Evolutionary conservation across 2,888 invertebrate genomes (phyloP).

Genomic region (Mesoligia furuncula): DNA sequence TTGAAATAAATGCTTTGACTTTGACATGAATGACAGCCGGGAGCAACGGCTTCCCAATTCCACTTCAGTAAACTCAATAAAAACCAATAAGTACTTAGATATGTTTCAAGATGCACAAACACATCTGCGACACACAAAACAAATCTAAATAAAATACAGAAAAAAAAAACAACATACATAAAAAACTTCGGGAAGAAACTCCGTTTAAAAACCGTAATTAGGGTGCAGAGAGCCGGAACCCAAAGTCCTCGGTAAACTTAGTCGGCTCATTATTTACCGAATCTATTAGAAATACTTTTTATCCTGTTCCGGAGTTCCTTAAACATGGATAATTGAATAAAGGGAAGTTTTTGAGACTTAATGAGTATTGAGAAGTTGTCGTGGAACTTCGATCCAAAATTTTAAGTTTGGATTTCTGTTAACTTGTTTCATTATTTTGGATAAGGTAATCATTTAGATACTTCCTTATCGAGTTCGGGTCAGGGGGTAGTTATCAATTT

Average conservation of each 20-base stretch:
- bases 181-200: constrained; percentile 31
- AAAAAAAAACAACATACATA: constrained; percentile 26
- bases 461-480: background rate
- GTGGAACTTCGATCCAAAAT: background rate
- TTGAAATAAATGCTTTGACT: too few species aligned
- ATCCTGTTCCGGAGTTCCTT: constrained; percentile 29
- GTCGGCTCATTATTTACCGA: constrained; percentile 49
- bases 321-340: constrained; percentile 43
- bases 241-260: constrained; percentile 34
- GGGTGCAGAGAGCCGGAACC: constrained; percentile 19
- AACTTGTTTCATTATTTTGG: constrained; percentile 3
- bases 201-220: constrained; percentile 54
- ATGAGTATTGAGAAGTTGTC: constrained; percentile 18
- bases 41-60: background rate
- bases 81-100: background rate
- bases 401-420: background rate
- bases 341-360: constrained; percentile 29
- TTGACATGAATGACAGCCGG: background rate
- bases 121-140: constrained; percentile 36
- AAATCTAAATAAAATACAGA: constrained; percentile 1
- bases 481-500: background rate
- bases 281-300: constrained; percentile 47
- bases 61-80: constrained; percentile 9
- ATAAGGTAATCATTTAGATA: background rate
- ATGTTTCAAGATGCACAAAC: background rate